Evolutionary conservation across 2,113 vertebrate species (phyloP).

Genomic region (Leucopsar rothschildi): DNA sequence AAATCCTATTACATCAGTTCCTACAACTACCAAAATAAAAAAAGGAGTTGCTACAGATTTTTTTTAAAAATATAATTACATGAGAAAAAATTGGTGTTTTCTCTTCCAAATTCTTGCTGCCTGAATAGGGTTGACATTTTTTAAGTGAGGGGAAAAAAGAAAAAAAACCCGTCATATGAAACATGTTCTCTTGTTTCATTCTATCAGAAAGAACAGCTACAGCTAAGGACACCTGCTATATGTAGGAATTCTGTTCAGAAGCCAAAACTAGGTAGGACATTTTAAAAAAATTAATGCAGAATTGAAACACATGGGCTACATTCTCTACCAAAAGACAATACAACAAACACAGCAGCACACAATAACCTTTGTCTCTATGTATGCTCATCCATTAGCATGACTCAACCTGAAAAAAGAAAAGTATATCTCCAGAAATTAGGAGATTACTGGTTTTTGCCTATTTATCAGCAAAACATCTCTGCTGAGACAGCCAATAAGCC

Average conservation of each 20-base stretch:
- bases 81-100: not conserved
- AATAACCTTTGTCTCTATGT: not conserved
- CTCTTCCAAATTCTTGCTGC: not conserved
- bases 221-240: not conserved
- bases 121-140: not conserved
- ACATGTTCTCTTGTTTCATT: not conserved
- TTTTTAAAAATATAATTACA: not conserved
- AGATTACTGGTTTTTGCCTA: not conserved
- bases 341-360: not conserved
- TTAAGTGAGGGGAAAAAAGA: not conserved
- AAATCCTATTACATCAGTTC: not conserved
- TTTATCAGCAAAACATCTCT: not conserved
- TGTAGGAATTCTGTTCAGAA: not conserved
- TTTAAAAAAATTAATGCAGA: not conserved
- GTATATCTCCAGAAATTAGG: not conserved
- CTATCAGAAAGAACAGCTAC: not conserved
- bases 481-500: slow-evolving; percentile 8
- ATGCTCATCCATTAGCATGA: not conserved
- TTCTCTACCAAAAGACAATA: not conserved
- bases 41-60: not conserved
- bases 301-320: not conserved
- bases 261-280: not conserved
- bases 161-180: not conserved
- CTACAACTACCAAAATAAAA: not conserved
- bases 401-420: not conserved